A percentile compares a stretch with the other conserved stretches of the same genome.
Conservation (phyloP, 2,888 invertebrate species). For the Thyatira batis region DNA sequence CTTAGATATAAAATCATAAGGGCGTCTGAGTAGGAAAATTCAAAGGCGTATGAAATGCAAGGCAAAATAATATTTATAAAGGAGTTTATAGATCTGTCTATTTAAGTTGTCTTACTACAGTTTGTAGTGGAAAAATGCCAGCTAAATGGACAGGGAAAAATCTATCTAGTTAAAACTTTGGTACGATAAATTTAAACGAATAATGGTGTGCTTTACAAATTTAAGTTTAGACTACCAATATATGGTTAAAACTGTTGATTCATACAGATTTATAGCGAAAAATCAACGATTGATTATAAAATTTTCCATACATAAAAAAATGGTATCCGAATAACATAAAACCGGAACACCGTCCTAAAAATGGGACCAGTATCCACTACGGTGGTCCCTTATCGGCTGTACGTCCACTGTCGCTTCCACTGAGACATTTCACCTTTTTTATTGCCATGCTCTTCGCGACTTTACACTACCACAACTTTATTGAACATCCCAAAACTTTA, state of each 20-base stretch:
- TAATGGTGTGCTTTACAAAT: too few relatives aligned
- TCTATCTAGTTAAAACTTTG: too few relatives aligned
- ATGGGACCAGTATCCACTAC: slow-evolving; percentile 60
- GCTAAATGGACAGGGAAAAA: too few relatives aligned
- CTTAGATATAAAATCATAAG: not conserved
- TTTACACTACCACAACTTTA: slow-evolving; percentile 48
- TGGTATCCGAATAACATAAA: slow-evolving; percentile 46
- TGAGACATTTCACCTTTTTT: slow-evolving; percentile 82
- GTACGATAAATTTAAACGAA: too few relatives aligned
- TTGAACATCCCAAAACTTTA: slow-evolving; percentile 1
- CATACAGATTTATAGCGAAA: not conserved
- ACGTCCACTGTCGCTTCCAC: slow-evolving; percentile 74
- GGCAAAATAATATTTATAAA: too few relatives aligned
- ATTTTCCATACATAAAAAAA: slow-evolving; percentile 27
- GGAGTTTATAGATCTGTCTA: too few relatives aligned
- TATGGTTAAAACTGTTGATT: too few relatives aligned
- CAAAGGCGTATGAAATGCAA: too few relatives aligned
- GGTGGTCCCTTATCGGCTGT: slow-evolving; percentile 79
- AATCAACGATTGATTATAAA: slow-evolving; percentile 11
- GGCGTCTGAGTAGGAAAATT: too few relatives aligned
- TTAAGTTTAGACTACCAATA: too few relatives aligned
- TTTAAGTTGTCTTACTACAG: too few relatives aligned
- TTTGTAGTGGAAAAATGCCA: too few relatives aligned
- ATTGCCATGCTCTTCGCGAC: slow-evolving; percentile 78
- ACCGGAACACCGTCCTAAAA: slow-evolving; percentile 77